phyloP scores from a whole-genome alignment of 2,888 invertebrate genomes.

The Phyto melanocephala region DNA sequence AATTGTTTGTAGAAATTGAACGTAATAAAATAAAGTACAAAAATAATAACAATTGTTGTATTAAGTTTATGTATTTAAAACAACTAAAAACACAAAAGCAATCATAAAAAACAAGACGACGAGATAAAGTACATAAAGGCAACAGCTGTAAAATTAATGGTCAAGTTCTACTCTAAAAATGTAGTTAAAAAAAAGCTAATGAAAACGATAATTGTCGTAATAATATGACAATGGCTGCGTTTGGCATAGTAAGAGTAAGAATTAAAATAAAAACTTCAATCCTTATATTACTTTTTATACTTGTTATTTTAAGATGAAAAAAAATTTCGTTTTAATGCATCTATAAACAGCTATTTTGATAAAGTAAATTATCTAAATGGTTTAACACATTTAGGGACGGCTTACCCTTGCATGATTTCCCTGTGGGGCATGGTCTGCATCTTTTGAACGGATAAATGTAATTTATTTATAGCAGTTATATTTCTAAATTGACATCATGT shows the following conservation, averaged over 20 bases:
- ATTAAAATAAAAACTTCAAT: background rate
- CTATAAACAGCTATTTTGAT: too few species aligned
- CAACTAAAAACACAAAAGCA: background rate
- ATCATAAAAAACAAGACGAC: background rate
- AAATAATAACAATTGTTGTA: background rate
- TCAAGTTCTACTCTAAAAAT: background rate
- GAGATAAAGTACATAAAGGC: background rate
- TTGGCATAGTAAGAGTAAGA: background rate
- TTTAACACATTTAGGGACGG: too few species aligned
- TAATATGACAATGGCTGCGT: background rate
- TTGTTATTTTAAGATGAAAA: too few species aligned
- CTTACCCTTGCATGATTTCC: too few species aligned
- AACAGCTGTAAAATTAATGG: background rate
- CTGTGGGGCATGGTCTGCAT: too few species aligned
- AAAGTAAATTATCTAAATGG: too few species aligned
- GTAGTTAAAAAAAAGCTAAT: background rate
- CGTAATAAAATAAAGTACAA: background rate
- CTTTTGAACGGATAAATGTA: too few species aligned
- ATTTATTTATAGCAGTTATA: too few species aligned
- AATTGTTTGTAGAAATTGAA: slow-evolving; percentile 21
- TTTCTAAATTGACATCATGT: too few species aligned
- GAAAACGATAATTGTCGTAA: background rate
- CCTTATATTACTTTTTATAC: background rate
- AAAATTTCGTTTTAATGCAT: too few species aligned
- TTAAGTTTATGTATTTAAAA: background rate